Base-by-base conservation (phyloP, 2,888 invertebrate species). In the Drosophila borealis region DNA sequence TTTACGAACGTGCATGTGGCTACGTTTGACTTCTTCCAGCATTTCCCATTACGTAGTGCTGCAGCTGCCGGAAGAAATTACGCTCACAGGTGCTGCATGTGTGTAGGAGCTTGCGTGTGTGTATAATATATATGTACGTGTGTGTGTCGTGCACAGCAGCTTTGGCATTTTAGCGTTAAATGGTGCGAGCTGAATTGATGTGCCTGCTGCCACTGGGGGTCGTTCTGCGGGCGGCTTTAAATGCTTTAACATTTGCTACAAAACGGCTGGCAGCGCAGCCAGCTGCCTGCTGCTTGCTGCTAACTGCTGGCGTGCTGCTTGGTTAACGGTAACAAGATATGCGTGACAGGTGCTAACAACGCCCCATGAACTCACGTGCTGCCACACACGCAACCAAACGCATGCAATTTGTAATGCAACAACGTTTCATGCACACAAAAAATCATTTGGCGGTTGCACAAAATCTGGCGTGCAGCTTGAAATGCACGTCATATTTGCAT, bases 101-200 rank as follows among this genome's bases (percentile, higher is more conserved):
- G 33, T 62, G 60, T 53, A 19, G 6, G n/a, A n/a, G 37, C 8
- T n/a, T 61, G 29, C 3, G 13, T 37, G 17, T 67, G 42, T 62
- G 51, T 59, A 25, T 62, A 17, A 21, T 62, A 41, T 62, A 41
- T 65, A 39, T 59, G 41, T 56, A 37, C 48, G 57, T 46, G 57
- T 55, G 56, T 66, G 37, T 65, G 70, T 53, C 63, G 70, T 64
- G 69, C 55, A 34, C 50, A 69, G 55, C 67, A 69, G 76, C 76
- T 70, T 78, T 83, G 89, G 76, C 81, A 84, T 81, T 86, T 81
- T 79, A 89, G 88, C 79, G 84, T 89, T 88, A 88, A 83, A 81
- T 85, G 76, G 78, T 70, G 80, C 81, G 84, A 70, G 78, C 70
- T 74, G 84, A 89, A 86, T 88, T 86, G 74, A 88, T 89, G 89